Conservation (phyloP, 1,140 invertebrate genomes). For the Tetramorium alpestre region DNA sequence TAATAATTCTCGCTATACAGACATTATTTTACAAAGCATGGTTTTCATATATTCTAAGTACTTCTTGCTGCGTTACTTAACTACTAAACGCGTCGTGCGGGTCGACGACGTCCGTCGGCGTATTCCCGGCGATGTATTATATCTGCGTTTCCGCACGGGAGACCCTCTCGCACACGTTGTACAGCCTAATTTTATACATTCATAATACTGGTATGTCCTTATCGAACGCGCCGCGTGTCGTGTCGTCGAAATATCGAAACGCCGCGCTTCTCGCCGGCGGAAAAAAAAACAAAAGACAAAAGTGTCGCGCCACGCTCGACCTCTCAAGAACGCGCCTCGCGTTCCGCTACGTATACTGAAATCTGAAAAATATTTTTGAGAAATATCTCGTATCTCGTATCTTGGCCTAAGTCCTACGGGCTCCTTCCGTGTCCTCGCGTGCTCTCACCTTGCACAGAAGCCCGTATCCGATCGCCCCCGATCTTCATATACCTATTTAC, state of each 20-base stretch:
- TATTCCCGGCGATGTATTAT: constrained; percentile 31
- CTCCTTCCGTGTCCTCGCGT: background rate
- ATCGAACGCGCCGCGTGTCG: constrained; percentile 75
- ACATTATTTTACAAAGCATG: constrained; percentile 86
- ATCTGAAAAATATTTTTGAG: constrained; percentile 78
- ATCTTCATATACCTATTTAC: constrained; percentile 38
- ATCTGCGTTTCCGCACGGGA: constrained; percentile 36
- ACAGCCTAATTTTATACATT: constrained; percentile 83
- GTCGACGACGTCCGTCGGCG: constrained; percentile 38
- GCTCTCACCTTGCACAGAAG: background rate
- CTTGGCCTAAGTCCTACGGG: constrained; percentile 47
- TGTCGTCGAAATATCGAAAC: constrained; percentile 70
- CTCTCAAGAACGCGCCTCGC: constrained; percentile 39
- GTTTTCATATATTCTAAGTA: constrained; percentile 75
- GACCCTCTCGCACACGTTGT: constrained; percentile 44
- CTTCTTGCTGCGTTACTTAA: constrained; percentile 78
- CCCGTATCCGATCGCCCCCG: background rate
- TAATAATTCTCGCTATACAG: constrained; percentile 86
- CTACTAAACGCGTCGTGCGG: constrained; percentile 60
- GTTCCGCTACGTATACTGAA: constrained; percentile 73
- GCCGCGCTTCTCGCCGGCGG: background rate
- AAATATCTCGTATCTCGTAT: constrained; percentile 66
- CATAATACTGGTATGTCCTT: constrained; percentile 85
- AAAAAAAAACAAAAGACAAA: background rate
- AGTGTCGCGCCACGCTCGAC: constrained; percentile 5